Evolutionary conservation across 2,113 vertebrate genomes (phyloP).

Genomic region (Paratilapia polleni): DNA sequence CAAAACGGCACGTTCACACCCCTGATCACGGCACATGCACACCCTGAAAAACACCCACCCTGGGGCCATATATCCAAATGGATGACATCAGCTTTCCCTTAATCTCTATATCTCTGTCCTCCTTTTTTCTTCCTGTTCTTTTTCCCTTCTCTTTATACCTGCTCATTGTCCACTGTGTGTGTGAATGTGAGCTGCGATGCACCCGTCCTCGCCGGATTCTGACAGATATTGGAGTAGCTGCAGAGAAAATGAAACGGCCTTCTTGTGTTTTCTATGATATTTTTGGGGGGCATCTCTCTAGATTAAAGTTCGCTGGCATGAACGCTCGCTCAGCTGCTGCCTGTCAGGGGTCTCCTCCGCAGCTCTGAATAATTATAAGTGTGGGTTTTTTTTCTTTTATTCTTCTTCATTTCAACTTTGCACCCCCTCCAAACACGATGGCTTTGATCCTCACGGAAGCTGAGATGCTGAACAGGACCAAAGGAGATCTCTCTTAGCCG

Average conservation of each 20-base stretch:
- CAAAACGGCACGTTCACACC: constrained; percentile 66
- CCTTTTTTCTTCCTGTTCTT: constrained; percentile 7
- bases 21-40: constrained; percentile 44
- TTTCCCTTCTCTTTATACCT: constrained; percentile 22
- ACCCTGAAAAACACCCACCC: constrained; percentile 30
- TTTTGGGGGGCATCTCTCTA: constrained; percentile 2
- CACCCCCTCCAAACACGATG: constrained; percentile 6
- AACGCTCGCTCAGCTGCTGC: background rate
- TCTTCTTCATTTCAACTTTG: constrained; percentile 11
- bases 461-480: constrained; percentile 33
- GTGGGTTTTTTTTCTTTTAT: background rate
- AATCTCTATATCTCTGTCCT: constrained; percentile 51
- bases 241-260: constrained; percentile 15
- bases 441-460: constrained; percentile 54
- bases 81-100: constrained; percentile 73
- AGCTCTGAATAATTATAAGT: constrained; percentile 19
- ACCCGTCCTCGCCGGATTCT: background rate
- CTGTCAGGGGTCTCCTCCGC: constrained; percentile 37
- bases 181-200: background rate
- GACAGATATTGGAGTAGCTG: constrained; percentile 33
- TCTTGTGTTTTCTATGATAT: background rate
- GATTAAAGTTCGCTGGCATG: constrained; percentile 32
- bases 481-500: constrained; percentile 41
- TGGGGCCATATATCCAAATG: constrained; percentile 47
- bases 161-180: background rate